Percentiles rank a stretch among this genome's conserved stretches.
Evolutionary conservation across 2,888 invertebrate species (phyloP).

Genomic region (Oconnorella tubifera): DNA sequence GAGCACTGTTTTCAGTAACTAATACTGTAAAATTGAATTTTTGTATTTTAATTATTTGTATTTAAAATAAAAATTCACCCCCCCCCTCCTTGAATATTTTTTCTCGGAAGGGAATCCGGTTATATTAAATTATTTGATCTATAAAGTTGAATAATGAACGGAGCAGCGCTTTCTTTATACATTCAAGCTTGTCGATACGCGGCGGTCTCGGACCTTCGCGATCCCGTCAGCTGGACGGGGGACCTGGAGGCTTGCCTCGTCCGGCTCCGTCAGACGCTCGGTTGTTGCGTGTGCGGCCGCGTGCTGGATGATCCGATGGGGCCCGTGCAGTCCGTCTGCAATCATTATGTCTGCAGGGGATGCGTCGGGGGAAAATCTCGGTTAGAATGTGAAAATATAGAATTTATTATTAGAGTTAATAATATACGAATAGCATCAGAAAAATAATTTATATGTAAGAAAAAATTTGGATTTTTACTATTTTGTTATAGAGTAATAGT

Average conservation of each 20-base stretch:
- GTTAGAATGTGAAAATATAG: neutral
- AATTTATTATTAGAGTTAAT: neutral
- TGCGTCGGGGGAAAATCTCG: slow-evolving; percentile 71
- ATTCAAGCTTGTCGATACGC: slow-evolving; percentile 77
- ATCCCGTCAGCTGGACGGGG: slow-evolving; percentile 69
- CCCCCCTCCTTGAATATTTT: no score
- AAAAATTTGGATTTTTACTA: neutral
- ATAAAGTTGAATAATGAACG: neutral
- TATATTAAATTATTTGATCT: no score
- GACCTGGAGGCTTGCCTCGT: slow-evolving; percentile 80
- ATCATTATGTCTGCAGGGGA: slow-evolving; percentile 80
- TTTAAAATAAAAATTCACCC: no score
- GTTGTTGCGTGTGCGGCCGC: slow-evolving; percentile 84
- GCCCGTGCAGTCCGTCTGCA: slow-evolving; percentile 74
- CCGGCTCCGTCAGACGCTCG: slow-evolving; percentile 78
- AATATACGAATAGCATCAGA: neutral
- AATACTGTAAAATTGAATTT: no score
- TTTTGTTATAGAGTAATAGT: no score
- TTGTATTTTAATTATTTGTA: no score
- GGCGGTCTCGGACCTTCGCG: slow-evolving; percentile 67
- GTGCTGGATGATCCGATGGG: slow-evolving; percentile 77
- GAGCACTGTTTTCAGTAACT: no score
- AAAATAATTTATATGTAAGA: no score
- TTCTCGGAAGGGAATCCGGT: no score
- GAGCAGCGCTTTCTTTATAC: slow-evolving; percentile 59